Base-by-base conservation (phyloP, 2,888 invertebrate genomes). In the Linnaemya tessellans region DNA sequence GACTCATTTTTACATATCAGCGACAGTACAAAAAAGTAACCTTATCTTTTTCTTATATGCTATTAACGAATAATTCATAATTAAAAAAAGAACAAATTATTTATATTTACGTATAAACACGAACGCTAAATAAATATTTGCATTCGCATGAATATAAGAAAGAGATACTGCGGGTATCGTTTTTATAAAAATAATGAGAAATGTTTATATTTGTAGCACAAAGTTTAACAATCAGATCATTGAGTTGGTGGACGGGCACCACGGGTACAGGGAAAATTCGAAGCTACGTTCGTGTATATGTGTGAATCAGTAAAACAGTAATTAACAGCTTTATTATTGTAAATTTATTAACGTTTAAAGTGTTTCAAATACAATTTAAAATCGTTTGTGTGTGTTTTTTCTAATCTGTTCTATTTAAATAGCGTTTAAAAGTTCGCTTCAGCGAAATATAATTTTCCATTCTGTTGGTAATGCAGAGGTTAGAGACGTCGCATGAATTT, bases 1-100 rank as follows among this genome's bases (percentile, higher is more conserved):
- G 75, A 82, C 18, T 81, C 75, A 81, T 70, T 30, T 8, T 22
- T 20, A 1, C 25, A 56, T 54, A 54, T 65, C 54, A 54, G 18
- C 30, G 41, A 54, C 13, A 75, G 65, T 15, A 64, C 13, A 35
- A 64, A 11, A 30, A 15, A 49, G 18, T 20, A 74, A 15, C 38
- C 8, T 64, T 43, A 64, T 64, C 41, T 13, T 22, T 7, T 58
- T 60, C 30, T 30, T 0, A 25, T 38, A 20, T 20, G 35, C 15
- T 73, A 1, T 65, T 56, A 35, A 25, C 67, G 38, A 54, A 49
- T 49, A 77, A 77, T 68, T 54, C 25, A 64, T 60, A 73, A 73
- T 73, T 35, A 46, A 71, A 71, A 43, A 43, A 71, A 43, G 30
- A 43, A 22, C 46, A 74, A 41, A 5, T 54, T 4, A 38, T 18